These are phyloP conservation scores for Phrixothrix hirtus DNA, from an alignment of 2,888 invertebrate genomes.

Conservation along the genomic window DNA sequence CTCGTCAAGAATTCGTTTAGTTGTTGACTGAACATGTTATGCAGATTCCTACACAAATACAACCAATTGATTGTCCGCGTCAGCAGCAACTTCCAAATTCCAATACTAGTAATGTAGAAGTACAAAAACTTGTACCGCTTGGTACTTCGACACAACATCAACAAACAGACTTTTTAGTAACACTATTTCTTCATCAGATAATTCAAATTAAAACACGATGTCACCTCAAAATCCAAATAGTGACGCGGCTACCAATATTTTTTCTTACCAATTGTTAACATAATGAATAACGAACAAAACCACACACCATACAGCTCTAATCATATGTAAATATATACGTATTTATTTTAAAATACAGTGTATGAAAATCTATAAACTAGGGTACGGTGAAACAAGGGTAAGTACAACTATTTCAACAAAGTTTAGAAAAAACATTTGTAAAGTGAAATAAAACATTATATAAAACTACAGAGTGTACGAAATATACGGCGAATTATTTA, in stretches of 20 bases:
- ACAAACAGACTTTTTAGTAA: conserved; percentile 67
- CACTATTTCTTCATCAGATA: conserved; percentile 68
- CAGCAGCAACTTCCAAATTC: conserved; percentile 59
- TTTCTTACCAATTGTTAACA: conserved; percentile 56
- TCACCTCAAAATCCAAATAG: conserved; percentile 49
- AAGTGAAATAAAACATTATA: too few species aligned
- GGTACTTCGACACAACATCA: conserved; percentile 49
- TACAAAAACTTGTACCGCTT: conserved; percentile 66
- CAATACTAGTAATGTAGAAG: conserved; percentile 59
- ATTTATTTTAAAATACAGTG: conserved; percentile 1
- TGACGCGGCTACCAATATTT: conserved; percentile 50
- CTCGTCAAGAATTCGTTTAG: conserved; percentile 55
- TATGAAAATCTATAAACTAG: background rate
- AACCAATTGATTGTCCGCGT: conserved; percentile 60
- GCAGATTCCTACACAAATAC: conserved; percentile 42
- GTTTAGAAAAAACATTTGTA: too few species aligned
- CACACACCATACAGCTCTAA: conserved; percentile 55
- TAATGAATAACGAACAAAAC: conserved; percentile 53
- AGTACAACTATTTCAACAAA: too few species aligned
- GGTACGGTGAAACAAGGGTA: too few species aligned
- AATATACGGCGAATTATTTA: too few species aligned
- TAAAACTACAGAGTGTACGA: too few species aligned
- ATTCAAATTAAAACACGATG: conserved; percentile 57
- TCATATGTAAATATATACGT: conserved; percentile 48
- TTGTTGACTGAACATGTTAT: conserved; percentile 49